Evolutionary conservation across 2,113 vertebrate genomes (phyloP).

Genomic region (Acrocephalus kingi): DNA sequence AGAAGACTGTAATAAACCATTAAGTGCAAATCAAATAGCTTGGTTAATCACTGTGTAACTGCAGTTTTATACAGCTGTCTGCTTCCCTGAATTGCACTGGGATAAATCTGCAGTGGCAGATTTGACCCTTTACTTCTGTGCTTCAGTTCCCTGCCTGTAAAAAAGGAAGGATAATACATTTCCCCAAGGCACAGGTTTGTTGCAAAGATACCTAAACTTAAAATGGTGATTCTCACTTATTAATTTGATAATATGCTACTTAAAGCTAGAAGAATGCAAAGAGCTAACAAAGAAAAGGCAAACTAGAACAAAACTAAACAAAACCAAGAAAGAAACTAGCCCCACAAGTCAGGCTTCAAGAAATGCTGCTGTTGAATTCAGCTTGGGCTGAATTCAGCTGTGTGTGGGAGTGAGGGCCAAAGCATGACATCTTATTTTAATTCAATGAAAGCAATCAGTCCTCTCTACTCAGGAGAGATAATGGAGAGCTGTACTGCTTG

Average conservation of each 20-base stretch:
- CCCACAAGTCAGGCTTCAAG: background rate
- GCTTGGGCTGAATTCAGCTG: background rate
- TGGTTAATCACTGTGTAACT: conserved; percentile 45
- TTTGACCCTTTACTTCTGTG: background rate
- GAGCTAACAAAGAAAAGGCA: background rate
- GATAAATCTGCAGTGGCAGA: conserved; percentile 22
- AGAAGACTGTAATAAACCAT: conserved; percentile 24
- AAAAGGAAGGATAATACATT: background rate
- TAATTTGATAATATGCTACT: background rate
- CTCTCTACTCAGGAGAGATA: background rate
- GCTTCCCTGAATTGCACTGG: background rate
- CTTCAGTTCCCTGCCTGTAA: background rate
- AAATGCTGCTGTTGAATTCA: background rate
- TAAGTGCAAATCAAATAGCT: conserved; percentile 33
- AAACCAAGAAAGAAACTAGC: background rate
- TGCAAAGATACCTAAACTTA: background rate
- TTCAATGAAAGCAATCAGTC: background rate
- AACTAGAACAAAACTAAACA: background rate
- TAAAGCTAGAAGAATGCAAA: background rate
- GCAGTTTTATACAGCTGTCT: conserved; percentile 23
- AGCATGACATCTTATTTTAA: background rate
- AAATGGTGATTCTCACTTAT: background rate
- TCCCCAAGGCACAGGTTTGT: background rate
- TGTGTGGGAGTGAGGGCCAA: background rate
- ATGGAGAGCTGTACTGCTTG: background rate